Evolutionary conservation across 1,140 invertebrate species (phyloP), one percentile per base, ranked within the genome.

Genomic region (Drosophila parvula): DNA sequence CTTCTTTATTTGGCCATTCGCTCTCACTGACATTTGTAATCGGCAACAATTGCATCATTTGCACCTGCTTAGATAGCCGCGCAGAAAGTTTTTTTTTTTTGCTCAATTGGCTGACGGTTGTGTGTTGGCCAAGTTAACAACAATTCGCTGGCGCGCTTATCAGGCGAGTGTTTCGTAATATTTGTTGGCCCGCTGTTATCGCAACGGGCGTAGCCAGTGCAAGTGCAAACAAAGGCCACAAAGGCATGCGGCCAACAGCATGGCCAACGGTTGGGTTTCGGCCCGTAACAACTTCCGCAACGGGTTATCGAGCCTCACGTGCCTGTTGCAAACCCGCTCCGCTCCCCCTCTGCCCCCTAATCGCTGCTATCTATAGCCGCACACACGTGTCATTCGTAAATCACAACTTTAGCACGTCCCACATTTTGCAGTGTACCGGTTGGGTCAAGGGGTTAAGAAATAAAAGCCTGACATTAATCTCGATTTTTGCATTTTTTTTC

Each of bases 331-430:
- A 30, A 67, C 30, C 38, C 34, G 47, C 32, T 38, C 28, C 57
- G 43, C 55, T 74, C 50, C 79, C 79, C 34, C 76, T 30, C 45
- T 43, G 67, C 47, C 60, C 56, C 83, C 75, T 30, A 75, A 73
- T 36, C 45, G 59, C 63, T 57, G 45, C 14, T 74, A 78, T 56
- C 79, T 67, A 7, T 2, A 10, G 70, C 51, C 58, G 27, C 38
- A 10, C 62, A 89, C 83, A 84, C 83, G 83, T 88, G 83, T 89
- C 84, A 80, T 74, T 83, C 48, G 55, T 68, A 62, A 89, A 89
- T 88, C 73, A 74, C 80, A 58, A 80, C 73, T 89, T 88, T 88
- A 80, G 71, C 83, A 88, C 84, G 84, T 88, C 84, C 80, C 61
- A 64, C 69, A 82, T 78, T 78, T 81, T 38, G 22, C 50, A 14